Percentiles rank a stretch among this genome's conserved stretches.
phyloP scores from a whole-genome alignment of 2,888 invertebrate genomes.

The Celastrina argiolus region DNA sequence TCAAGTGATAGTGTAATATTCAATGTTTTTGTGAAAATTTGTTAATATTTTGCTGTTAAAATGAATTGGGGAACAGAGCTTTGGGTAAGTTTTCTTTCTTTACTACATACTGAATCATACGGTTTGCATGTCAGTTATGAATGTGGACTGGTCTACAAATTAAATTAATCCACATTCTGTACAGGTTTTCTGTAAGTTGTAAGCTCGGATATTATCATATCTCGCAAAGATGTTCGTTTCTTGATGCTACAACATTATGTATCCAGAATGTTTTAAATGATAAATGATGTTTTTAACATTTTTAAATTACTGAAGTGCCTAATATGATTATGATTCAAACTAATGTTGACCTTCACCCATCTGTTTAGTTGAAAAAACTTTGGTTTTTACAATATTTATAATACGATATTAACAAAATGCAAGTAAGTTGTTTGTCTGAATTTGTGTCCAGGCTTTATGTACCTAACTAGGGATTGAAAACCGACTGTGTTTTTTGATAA shows the following conservation, averaged over 20 bases:
- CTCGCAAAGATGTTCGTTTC: not conserved
- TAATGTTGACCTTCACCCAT: too few relatives aligned
- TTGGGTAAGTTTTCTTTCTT: slow-evolving; percentile 74
- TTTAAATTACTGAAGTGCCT: too few relatives aligned
- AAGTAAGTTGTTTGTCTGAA: too few relatives aligned
- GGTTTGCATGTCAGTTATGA: slow-evolving; percentile 27
- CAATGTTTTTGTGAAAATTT: slow-evolving; percentile 73
- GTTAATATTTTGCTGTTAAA: slow-evolving; percentile 64
- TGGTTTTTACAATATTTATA: too few relatives aligned
- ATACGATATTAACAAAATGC: too few relatives aligned
- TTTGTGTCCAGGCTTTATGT: too few relatives aligned
- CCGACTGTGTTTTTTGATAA: too few relatives aligned
- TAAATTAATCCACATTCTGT: slow-evolving; percentile 19
- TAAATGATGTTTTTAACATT: too few relatives aligned
- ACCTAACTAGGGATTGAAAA: too few relatives aligned
- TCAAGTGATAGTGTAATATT: slow-evolving; percentile 61
- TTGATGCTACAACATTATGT: not conserved
- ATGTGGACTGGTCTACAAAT: slow-evolving; percentile 21
- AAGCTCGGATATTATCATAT: not conserved
- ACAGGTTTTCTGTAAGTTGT: slow-evolving; percentile 1
- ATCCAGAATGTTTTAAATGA: too few relatives aligned
- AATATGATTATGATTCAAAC: too few relatives aligned
- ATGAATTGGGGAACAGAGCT: slow-evolving; percentile 84
- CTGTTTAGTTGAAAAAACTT: too few relatives aligned
- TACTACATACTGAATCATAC: slow-evolving; percentile 27